phyloP scores from a whole-genome alignment of 2,888 invertebrate genomes.

The Clivina fossor region DNA sequence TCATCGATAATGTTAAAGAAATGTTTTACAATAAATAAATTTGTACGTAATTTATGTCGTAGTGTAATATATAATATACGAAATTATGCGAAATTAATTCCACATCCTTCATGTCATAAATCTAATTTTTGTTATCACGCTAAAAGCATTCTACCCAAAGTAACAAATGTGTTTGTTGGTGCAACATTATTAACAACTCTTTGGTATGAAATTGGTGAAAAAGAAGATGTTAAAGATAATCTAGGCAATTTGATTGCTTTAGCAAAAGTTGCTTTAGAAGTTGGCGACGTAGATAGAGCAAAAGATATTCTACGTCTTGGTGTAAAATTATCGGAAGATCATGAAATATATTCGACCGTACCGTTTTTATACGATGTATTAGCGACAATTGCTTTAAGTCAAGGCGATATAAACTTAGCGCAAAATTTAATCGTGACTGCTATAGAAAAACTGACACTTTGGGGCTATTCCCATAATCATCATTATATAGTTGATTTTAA shows the following conservation, averaged over 20 bases:
- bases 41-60: not conserved
- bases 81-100: not conserved
- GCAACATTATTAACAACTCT: slow-evolving; percentile 34
- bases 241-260: slow-evolving; percentile 49
- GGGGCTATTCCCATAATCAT: slow-evolving; percentile 49
- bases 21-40: not conserved
- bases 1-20: slow-evolving; percentile 5
- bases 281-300: slow-evolving; percentile 50
- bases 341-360: slow-evolving; percentile 47
- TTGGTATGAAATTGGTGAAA: slow-evolving; percentile 34
- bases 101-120: not conserved
- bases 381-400: slow-evolving; percentile 51
- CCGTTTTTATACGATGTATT: slow-evolving; percentile 54
- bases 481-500: slow-evolving; percentile 53
- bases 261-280: slow-evolving; percentile 49
- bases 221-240: slow-evolving; percentile 49
- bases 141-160: too few relatives aligned
- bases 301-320: slow-evolving; percentile 51
- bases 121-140: not conserved
- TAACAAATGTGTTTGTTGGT: not conserved
- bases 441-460: slow-evolving; percentile 51
- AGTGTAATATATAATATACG: not conserved
- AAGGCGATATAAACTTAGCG: slow-evolving; percentile 51
- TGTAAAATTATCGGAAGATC: slow-evolving; percentile 51
- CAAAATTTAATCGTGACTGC: slow-evolving; percentile 50